Percentiles rank a stretch among this genome's conserved stretches.
Conservation (phyloP, 1,140 invertebrate genomes). For the Drosophila arawakana region DNA sequence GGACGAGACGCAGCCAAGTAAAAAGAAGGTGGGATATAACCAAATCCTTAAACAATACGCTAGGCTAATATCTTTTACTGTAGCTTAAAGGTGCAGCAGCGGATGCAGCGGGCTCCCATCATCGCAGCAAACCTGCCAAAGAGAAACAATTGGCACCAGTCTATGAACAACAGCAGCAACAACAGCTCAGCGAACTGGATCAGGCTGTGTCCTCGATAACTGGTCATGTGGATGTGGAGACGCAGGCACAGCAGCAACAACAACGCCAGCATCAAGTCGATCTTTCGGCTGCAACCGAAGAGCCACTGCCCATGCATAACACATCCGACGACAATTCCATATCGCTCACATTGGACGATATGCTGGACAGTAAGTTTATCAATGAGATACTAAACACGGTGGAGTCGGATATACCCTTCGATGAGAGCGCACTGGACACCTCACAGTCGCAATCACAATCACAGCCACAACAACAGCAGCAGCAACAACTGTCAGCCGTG, state of each 20-base stretch:
- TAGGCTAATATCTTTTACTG: slow-evolving; percentile 8
- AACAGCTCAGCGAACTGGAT: slow-evolving; percentile 70
- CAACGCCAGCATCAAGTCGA: slow-evolving; percentile 38
- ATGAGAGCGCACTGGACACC: slow-evolving; percentile 74
- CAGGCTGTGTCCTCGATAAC: slow-evolving; percentile 79
- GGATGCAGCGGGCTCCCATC: slow-evolving; percentile 30
- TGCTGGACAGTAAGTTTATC: slow-evolving; percentile 80
- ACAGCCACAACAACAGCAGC: slow-evolving; percentile 38
- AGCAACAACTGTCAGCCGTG: slow-evolving; percentile 29
- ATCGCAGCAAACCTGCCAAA: slow-evolving; percentile 69
- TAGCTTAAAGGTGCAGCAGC: slow-evolving; percentile 52
- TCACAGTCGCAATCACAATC: slow-evolving; percentile 56
- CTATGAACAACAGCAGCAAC: slow-evolving; percentile 60
- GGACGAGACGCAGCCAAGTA: slow-evolving; percentile 57
- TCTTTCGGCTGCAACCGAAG: slow-evolving; percentile 46
- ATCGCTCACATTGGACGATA: slow-evolving; percentile 73
- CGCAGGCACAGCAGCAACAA: slow-evolving; percentile 2
- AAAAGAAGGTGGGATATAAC: slow-evolving; percentile 60
- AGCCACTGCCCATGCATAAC: slow-evolving; percentile 66
- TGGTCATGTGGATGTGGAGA: slow-evolving; percentile 15
- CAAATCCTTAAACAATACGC: not conserved
- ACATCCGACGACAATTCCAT: slow-evolving; percentile 80
- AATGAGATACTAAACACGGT: slow-evolving; percentile 76
- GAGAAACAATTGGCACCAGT: slow-evolving; percentile 44
- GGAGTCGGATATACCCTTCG: slow-evolving; percentile 65